These are phyloP conservation scores for Chloebia gouldiae DNA, from an alignment of 2,113 vertebrate species.

Conservation along the genomic window DNA sequence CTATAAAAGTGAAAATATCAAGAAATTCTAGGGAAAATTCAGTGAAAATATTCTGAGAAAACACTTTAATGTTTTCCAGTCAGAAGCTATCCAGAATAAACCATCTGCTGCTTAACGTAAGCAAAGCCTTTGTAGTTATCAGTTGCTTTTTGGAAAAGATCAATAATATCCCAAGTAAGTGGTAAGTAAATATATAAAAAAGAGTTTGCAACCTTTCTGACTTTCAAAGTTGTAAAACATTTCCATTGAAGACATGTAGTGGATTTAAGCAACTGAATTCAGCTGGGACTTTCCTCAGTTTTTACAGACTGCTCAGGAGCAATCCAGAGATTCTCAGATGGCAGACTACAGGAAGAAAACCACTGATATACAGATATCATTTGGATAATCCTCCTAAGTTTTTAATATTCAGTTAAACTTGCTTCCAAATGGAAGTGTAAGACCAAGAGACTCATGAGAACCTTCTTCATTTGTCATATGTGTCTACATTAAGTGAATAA, in stretches of 20 bases:
- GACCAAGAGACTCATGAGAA: neutral
- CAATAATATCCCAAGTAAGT: neutral
- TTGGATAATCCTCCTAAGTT: conserved; percentile 4
- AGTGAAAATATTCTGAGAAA: neutral
- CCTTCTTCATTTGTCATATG: neutral
- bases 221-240: neutral
- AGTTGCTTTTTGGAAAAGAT: conserved; percentile 22
- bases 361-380: neutral
- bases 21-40: neutral
- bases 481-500: neutral
- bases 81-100: conserved; percentile 5
- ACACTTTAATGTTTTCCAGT: neutral
- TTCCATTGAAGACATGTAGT: neutral
- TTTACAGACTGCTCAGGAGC: neutral
- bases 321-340: conserved; percentile 19
- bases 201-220: neutral
- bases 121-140: conserved; percentile 6
- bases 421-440: neutral
- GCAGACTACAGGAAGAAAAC: neutral
- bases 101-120: conserved; percentile 32
- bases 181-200: conserved; percentile 28
- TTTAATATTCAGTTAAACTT: conserved; percentile 9
- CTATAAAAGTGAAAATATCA: neutral
- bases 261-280: neutral
- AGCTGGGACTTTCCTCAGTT: neutral